phyloP scores from a whole-genome alignment of 2,113 vertebrate species.

The Dasypus novemcinctus region DNA sequence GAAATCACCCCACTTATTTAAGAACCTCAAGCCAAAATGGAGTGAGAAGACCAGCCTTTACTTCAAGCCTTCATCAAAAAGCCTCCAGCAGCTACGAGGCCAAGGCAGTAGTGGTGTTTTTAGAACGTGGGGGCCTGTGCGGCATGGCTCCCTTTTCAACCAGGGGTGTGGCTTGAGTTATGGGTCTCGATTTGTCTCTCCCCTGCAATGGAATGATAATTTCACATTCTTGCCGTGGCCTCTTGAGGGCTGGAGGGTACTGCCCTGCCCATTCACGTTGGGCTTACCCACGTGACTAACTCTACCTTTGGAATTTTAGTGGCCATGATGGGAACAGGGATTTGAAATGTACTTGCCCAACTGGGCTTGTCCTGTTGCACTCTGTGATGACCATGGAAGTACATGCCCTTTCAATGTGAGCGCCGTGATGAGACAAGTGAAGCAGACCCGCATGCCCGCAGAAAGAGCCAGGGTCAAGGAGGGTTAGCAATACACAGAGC shows the following conservation, averaged over 20 bases:
- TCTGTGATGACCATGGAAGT: not conserved
- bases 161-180: not conserved
- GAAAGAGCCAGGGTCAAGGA: not conserved
- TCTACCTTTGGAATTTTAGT: not conserved
- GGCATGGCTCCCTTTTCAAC: not conserved
- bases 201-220: not conserved
- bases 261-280: not conserved
- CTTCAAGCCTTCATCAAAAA: not conserved
- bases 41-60: not conserved
- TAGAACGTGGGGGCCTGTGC: not conserved
- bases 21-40: not conserved
- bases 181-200: not conserved
- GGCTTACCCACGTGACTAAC: not conserved
- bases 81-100: not conserved
- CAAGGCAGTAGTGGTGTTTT: not conserved
- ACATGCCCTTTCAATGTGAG: not conserved
- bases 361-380: not conserved
- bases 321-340: not conserved
- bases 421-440: not conserved
- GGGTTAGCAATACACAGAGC: not conserved
- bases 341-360: not conserved
- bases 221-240: not conserved
- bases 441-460: not conserved
- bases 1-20: not conserved
- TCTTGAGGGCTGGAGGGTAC: accelerated